phyloP scores from a whole-genome alignment of 2,113 vertebrate species.

The Myrmecobius fasciatus region DNA sequence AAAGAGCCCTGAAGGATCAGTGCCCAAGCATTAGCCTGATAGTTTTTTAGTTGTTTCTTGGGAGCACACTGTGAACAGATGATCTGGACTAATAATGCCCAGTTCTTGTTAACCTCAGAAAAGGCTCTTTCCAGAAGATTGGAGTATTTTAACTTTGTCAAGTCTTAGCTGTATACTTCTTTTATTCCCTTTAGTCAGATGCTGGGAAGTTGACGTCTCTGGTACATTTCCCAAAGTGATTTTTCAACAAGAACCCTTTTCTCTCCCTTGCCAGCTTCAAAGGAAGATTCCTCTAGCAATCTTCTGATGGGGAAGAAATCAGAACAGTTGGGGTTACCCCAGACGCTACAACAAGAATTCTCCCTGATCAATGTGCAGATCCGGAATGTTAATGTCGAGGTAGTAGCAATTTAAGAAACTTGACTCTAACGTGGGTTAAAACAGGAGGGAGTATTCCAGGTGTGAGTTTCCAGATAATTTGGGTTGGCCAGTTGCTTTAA shows the following conservation, averaged over 20 bases:
- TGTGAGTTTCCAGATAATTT: background rate
- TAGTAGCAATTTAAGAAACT: constrained; percentile 62
- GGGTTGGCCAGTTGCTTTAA: background rate
- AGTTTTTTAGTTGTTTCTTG: background rate
- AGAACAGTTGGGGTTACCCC: constrained; percentile 90
- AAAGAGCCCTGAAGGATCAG: background rate
- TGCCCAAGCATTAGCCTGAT: background rate
- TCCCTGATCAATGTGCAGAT: constrained; percentile 99
- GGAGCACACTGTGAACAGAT: background rate
- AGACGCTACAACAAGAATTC: constrained; percentile 98
- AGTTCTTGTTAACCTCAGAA: background rate
- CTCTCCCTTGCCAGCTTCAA: constrained; percentile 84
- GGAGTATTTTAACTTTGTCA: background rate
- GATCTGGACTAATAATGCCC: background rate
- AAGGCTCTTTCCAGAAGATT: background rate
- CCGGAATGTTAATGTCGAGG: constrained; percentile 97
- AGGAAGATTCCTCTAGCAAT: constrained; percentile 83
- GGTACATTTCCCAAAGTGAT: constrained; percentile 10
- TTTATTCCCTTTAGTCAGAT: background rate
- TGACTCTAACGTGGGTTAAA: background rate
- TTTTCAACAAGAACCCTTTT: constrained; percentile 39
- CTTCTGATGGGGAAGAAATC: constrained; percentile 83
- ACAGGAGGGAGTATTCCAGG: background rate
- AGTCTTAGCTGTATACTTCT: background rate
- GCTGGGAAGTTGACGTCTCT: background rate